A percentile compares a stretch with the other conserved stretches of the same genome.
Evolutionary conservation across 2,888 invertebrate species (phyloP).

Genomic region (Autographa pulchrina): DNA sequence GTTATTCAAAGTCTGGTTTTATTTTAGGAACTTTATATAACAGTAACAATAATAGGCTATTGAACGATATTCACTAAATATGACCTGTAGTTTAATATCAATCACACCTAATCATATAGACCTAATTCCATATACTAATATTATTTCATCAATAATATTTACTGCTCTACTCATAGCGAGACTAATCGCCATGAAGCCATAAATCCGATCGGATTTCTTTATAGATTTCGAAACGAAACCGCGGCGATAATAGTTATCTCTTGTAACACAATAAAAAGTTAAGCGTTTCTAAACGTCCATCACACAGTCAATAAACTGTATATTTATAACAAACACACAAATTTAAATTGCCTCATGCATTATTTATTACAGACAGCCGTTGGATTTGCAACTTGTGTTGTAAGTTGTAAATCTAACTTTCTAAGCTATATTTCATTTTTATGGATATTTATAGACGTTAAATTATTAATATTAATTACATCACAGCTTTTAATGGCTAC

Average conservation of each 20-base stretch:
- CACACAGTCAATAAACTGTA: constrained; percentile 42
- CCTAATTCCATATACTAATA: neutral
- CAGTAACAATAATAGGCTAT: no score
- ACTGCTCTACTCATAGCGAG: neutral
- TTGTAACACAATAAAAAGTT: constrained; percentile 38
- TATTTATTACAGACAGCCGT: constrained; percentile 34
- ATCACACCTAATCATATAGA: neutral
- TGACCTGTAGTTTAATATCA: neutral
- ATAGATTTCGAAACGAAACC: constrained; percentile 13
- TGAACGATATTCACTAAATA: neutral
- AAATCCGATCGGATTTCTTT: constrained; percentile 18
- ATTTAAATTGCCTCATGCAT: constrained; percentile 58
- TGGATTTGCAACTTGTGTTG: constrained; percentile 50
- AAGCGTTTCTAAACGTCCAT: constrained; percentile 46
- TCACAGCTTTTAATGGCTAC: constrained; percentile 2
- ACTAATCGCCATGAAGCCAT: constrained; percentile 7
- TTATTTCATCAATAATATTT: neutral
- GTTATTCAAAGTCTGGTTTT: neutral
- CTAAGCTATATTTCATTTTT: constrained; percentile 35
- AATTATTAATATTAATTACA: constrained; percentile 6
- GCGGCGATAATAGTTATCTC: constrained; percentile 10
- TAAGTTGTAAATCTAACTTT: constrained; percentile 54
- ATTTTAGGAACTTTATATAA: no score
- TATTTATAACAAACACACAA: constrained; percentile 60
- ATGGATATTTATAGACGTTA: constrained; percentile 29